These are phyloP conservation scores for Dendroctonus valens DNA, from an alignment of 1,140 invertebrate species.

Conservation along the genomic window DNA sequence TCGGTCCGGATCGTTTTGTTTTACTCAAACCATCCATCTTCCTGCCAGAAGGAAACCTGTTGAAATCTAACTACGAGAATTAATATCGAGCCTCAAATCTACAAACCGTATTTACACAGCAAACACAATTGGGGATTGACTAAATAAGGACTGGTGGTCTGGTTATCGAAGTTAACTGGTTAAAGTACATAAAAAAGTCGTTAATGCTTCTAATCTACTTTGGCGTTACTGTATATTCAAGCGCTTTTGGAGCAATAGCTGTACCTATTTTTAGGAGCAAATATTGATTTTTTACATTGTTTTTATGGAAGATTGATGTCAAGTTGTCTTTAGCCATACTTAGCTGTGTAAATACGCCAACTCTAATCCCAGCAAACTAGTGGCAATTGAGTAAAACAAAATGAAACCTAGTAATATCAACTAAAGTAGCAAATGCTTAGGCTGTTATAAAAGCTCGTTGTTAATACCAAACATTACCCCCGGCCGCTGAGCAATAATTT, in stretches of 20 bases:
- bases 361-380: conserved; percentile 23
- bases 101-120: conserved; percentile 39
- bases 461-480: no score
- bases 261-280: no score
- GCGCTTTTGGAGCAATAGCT: no score
- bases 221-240: no score
- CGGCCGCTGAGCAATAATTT: no score
- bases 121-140: conserved; percentile 22
- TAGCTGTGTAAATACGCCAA: conserved; percentile 36
- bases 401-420: conserved; percentile 18
- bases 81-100: conserved; percentile 28
- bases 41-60: conserved; percentile 39
- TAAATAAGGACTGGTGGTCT: background rate
- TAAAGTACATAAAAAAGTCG: no score
- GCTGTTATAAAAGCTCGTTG: no score
- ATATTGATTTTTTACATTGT: no score
- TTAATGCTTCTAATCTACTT: no score
- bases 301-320: no score
- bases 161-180: no score
- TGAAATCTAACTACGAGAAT: conserved; percentile 32
- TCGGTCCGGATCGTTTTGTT: conserved; percentile 35
- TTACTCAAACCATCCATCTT: conserved; percentile 49
- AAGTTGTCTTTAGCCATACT: background rate
- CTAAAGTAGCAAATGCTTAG: no score
- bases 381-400: conserved; percentile 45